Evolutionary conservation across 2,113 vertebrate genomes (phyloP), one percentile per base, ranked within the genome.

Genomic region (Alaudala cheleensis): DNA sequence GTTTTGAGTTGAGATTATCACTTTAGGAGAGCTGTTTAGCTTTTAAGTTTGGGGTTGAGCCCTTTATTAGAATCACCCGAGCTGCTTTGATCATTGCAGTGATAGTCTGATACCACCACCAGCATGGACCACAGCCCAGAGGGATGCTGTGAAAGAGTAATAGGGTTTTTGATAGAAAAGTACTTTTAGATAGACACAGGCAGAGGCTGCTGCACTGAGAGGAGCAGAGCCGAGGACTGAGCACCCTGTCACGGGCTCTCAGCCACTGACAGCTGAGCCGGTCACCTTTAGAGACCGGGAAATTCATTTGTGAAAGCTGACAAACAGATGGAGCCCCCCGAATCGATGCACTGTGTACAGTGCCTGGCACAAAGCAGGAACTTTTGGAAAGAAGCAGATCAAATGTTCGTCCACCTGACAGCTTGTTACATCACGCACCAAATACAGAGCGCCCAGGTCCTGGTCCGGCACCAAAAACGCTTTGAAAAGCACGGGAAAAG

Each of bases 101-200:
- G 45, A 8, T 7, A 17, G 23, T 42, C 33, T 34, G 60, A 21
- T 33, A 13, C 22, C 57, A 10, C 18, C 34, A 13, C 2, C 21
- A 71, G 50, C 72, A 39, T 0, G 1, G 40, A 23, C 11, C 0
- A 0, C 21, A 37, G 70, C 17, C 21, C 58, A 71, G 60, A 26
- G 0, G 5, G 39, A 39, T 18, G 47, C 29, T 57, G 5, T 1
- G 5, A 12, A 57, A 20, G 29, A 28, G 8, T 1, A 26, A 14
- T 6, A 47, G 80, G 31, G 60, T 37, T 82, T 73, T 39, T 39
- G 58, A 39, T 15, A 64, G 58, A 47, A 47, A 84, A 64, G 28
- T 12, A 10, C 31, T 24, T 45, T 51, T 14, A 7, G 58, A 17
- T n/a, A 58, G 53, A n/a, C 72, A 64, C 7, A 25, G 58, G 50